Conservation (phyloP, 2,797 vertebrate species). For the Sebastes flavidus region DNA sequence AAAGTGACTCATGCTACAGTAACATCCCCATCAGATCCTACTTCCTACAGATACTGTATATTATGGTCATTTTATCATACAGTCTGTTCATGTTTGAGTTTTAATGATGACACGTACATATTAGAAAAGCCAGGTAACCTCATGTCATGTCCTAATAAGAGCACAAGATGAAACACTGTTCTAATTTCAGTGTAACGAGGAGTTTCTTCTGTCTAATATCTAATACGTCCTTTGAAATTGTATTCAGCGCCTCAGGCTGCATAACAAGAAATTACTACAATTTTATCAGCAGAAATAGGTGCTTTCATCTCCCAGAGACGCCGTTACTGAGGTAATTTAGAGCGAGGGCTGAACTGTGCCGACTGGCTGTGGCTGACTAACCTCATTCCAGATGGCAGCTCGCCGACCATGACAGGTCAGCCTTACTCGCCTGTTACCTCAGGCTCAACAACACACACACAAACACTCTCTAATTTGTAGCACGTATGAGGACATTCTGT, state of each 20-base stretch:
- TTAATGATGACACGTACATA: background rate
- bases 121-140: background rate
- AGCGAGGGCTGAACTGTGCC: slow-evolving; percentile 16
- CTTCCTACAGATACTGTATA: background rate
- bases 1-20: background rate
- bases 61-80: background rate
- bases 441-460: slow-evolving; percentile 16
- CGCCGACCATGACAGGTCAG: slow-evolving; percentile 40
- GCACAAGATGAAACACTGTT: background rate
- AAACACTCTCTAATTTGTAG: background rate
- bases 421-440: slow-evolving; percentile 29
- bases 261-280: background rate
- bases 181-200: background rate
- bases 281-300: slow-evolving; percentile 16
- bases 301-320: background rate
- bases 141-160: background rate
- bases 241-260: slow-evolving; percentile 1
- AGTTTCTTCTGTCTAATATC: background rate
- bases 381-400: slow-evolving; percentile 49
- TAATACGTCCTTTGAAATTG: slow-evolving; percentile 2
- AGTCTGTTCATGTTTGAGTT: background rate
- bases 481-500: background rate
- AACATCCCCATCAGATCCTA: background rate
- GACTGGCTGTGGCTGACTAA: slow-evolving; percentile 32
- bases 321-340: slow-evolving; percentile 12